Conservation (phyloP, 2,797 vertebrate species). For the Rhinogobio ventralis region DNA sequence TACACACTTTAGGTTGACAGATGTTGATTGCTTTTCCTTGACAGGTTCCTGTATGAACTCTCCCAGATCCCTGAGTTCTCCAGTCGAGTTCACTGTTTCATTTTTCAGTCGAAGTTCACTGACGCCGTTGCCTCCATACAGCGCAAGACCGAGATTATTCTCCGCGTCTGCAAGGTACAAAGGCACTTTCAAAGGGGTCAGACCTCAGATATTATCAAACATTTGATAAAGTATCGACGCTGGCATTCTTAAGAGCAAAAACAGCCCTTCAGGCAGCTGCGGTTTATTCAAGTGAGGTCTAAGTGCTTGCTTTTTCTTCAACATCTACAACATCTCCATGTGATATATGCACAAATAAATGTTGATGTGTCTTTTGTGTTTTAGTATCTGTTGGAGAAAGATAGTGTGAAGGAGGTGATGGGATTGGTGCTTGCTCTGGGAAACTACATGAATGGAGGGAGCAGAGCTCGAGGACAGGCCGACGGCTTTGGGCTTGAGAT, state of each 20-base stretch:
- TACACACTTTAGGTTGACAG: not conserved
- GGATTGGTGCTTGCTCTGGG: constrained; percentile 93
- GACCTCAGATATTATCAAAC: constrained; percentile 21
- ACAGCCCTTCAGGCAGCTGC: constrained; percentile 6
- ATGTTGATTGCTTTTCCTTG: constrained; percentile 30
- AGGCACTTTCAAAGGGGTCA: constrained; percentile 23
- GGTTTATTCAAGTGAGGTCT: constrained; percentile 21
- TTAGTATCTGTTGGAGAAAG: constrained; percentile 84
- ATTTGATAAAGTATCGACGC: constrained; percentile 32
- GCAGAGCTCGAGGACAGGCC: constrained; percentile 91
- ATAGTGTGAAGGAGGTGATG: constrained; percentile 85
- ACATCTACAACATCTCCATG: not conserved
- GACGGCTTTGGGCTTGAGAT: constrained; percentile 96
- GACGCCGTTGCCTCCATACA: constrained; percentile 84
- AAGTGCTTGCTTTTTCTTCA: constrained; percentile 16
- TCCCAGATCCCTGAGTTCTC: constrained; percentile 94
- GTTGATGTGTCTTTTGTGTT: constrained; percentile 7
- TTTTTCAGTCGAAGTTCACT: constrained; percentile 88
- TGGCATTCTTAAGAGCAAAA: constrained; percentile 12
- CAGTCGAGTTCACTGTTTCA: constrained; percentile 89
- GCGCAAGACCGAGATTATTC: constrained; percentile 84
- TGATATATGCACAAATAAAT: not conserved
- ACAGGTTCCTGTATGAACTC: constrained; percentile 93
- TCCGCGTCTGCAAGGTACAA: constrained; percentile 84
- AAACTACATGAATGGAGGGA: constrained; percentile 98